Evolutionary conservation across 1,140 invertebrate genomes (phyloP).

Genomic region (Habropoda laboriosa): DNA sequence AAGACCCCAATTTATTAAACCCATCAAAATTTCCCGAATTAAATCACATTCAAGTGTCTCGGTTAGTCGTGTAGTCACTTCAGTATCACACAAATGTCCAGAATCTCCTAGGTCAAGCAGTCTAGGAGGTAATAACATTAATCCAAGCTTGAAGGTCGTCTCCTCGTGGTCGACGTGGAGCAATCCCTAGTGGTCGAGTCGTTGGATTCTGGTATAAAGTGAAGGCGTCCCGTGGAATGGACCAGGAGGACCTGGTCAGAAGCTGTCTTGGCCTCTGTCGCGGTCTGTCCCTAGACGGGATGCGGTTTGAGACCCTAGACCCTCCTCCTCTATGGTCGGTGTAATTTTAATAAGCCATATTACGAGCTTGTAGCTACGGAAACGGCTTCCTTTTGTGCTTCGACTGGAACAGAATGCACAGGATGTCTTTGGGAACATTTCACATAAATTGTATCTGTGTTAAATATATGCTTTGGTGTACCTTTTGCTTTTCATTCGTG

Average conservation of each 20-base stretch:
- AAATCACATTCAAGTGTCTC: too few species aligned
- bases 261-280: constrained; percentile 68
- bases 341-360: constrained; percentile 82
- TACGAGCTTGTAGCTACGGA: constrained; percentile 71
- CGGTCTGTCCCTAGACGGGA: constrained; percentile 74
- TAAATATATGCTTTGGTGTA: too few species aligned
- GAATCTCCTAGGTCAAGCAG: constrained; percentile 51
- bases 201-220: constrained; percentile 74
- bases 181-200: constrained; percentile 78
- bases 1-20: too few species aligned
- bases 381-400: constrained; percentile 66
- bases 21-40: background rate
- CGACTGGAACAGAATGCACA: too few species aligned
- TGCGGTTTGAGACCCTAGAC: constrained; percentile 70
- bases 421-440: too few species aligned
- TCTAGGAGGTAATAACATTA: constrained; percentile 78
- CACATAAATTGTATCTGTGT: too few species aligned
- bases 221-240: constrained; percentile 58
- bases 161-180: constrained; percentile 70
- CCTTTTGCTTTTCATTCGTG: background rate
- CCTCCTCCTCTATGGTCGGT: constrained; percentile 51
- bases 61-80: too few species aligned
- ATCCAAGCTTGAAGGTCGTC: constrained; percentile 68
- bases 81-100: too few species aligned
- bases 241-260: constrained; percentile 59